Base-by-base conservation (phyloP, 2,888 invertebrate genomes). In the Eupithecia abbreviata region DNA sequence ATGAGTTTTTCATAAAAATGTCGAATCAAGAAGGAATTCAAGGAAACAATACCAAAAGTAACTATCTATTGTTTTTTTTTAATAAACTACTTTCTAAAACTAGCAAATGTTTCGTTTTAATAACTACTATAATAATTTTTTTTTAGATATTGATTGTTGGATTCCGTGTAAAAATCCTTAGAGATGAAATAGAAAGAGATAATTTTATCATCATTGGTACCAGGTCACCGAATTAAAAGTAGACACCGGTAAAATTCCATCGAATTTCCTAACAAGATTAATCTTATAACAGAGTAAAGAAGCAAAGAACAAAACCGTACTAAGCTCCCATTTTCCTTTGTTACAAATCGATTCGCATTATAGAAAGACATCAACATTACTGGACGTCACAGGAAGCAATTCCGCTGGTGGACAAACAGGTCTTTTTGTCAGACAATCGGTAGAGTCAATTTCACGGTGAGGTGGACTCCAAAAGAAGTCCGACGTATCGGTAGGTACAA, bases 401-500 rank as follows among this genome's bases (percentile, higher is more conserved):
- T 78, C 74, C 77, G 69, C 73, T 75, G 73, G 78, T 78, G 75
- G 81, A 65, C 88, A 88, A 89, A 88, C 88, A 88, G 81, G 75
- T 89, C 87, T 88, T 87, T 84, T 85, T 87, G 84, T 84, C 86
- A 88, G 90, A 92, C 91, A 92, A 91, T 91, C 90, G 89, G 82
- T 82, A 85, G 87, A 91, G 87, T 90, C 92, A 92, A 93, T 93
- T 93, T 93, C 92, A 92, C 92, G 93, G 85, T 87, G 82, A 84
- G 74, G 83, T 85, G 91, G 82, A 80, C 84, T 78, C 86, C 89
- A 91, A 92, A 92, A 90, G 90, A 84, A 85, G 80, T 79, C 62
- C 73, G 43, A 79, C 73, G 74, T 62, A 76, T 75, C 74, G 75
- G 77, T 77, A 74, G 75, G 55, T 75, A 72, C 75, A 45, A 65